Percentiles rank a stretch among this genome's conserved stretches.
Conservation (phyloP, 1,140 invertebrate genomes). For the Planococcus citri region DNA sequence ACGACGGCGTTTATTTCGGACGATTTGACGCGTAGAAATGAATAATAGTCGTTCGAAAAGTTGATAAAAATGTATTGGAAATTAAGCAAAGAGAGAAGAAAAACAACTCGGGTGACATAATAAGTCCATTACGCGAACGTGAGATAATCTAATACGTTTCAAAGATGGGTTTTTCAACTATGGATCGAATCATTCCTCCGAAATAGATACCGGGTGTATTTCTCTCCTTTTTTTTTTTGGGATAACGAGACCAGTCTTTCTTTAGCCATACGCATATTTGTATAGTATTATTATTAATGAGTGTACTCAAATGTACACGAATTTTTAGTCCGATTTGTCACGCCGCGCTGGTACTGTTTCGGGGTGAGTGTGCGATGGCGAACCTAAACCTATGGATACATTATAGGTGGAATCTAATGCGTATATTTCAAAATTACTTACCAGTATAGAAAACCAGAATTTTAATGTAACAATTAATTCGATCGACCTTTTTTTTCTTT, state of each 20-base stretch:
- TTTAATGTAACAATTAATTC: conserved; percentile 3
- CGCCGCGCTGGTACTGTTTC: background rate
- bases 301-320: conserved; percentile 11
- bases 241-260: conserved; percentile 5
- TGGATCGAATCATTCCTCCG: no score
- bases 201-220: no score
- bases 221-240: conserved; percentile 6
- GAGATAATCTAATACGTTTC: conserved; percentile 10
- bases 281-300: conserved; percentile 15
- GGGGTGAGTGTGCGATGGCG: background rate
- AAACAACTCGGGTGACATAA: conserved; percentile 12
- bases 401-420: no score
- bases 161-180: no score
- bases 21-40: background rate
- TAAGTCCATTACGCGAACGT: conserved; percentile 19
- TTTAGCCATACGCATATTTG: no score
- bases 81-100: background rate
- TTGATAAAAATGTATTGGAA: conserved; percentile 12
- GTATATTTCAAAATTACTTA: no score
- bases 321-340: conserved; percentile 7
- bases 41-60: conserved; percentile 9
- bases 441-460: background rate
- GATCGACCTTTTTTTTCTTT: background rate
- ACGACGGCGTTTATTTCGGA: background rate
- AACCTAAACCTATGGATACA: background rate